Percentiles rank a stretch among this genome's conserved stretches.
Evolutionary conservation across 2,888 invertebrate genomes (phyloP).

Genomic region (Chydorus sphaericus): DNA sequence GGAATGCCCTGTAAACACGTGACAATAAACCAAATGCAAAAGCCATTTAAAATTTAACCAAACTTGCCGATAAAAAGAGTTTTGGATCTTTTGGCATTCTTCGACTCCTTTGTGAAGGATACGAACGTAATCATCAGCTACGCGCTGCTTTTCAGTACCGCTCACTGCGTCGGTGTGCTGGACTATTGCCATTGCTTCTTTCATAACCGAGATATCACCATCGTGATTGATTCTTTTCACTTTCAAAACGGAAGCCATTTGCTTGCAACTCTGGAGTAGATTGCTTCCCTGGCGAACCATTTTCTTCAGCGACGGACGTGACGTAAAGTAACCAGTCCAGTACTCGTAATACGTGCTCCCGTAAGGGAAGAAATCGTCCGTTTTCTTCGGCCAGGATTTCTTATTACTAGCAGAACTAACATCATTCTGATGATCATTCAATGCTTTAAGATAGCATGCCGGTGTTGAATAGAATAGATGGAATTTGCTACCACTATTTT

Average conservation of each 20-base stretch:
- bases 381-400: slow-evolving; percentile 58
- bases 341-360: slow-evolving; percentile 69
- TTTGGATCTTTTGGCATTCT: slow-evolving; percentile 39
- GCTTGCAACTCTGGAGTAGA: slow-evolving; percentile 60
- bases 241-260: slow-evolving; percentile 46
- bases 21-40: too few relatives aligned
- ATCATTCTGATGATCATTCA: slow-evolving; percentile 49
- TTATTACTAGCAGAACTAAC: too few relatives aligned
- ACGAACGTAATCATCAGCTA: slow-evolving; percentile 75
- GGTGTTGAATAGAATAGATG: slow-evolving; percentile 62
- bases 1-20: not conserved
- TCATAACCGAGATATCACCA: slow-evolving; percentile 36
- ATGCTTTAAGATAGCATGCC: slow-evolving; percentile 64
- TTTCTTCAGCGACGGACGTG: slow-evolving; percentile 62
- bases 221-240: slow-evolving; percentile 35
- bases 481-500: slow-evolving; percentile 8
- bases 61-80: slow-evolving; percentile 42
- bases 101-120: slow-evolving; percentile 51
- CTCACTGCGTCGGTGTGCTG: slow-evolving; percentile 90
- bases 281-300: slow-evolving; percentile 60
- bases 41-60: too few relatives aligned
- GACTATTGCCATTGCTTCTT: slow-evolving; percentile 29
- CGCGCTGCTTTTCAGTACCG: slow-evolving; percentile 71
- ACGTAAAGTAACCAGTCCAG: slow-evolving; percentile 88
- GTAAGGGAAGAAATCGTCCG: slow-evolving; percentile 84